Evolutionary conservation across 1,140 invertebrate species (phyloP).

Genomic region (Pentalonia nigronervosa): DNA sequence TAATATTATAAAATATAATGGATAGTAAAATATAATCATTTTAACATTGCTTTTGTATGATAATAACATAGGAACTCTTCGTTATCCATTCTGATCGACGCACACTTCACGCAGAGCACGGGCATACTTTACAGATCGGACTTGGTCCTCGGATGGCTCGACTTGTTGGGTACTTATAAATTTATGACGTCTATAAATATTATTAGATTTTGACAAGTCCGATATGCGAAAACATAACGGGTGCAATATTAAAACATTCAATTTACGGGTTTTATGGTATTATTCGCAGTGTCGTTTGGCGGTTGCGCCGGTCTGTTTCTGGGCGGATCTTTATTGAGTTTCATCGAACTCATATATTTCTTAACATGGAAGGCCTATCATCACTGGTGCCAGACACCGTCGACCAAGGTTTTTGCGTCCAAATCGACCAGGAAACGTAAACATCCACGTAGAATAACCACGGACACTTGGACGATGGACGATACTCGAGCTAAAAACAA

Average conservation of each 20-base stretch:
- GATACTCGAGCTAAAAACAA: neutral
- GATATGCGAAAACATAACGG: neutral
- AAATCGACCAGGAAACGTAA: neutral
- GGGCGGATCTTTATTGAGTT: constrained; percentile 76
- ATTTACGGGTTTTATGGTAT: too few species aligned
- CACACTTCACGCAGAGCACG: constrained; percentile 60
- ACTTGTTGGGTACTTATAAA: constrained; percentile 61
- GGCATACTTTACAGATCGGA: constrained; percentile 62
- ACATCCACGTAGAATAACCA: neutral
- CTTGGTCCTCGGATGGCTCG: constrained; percentile 61
- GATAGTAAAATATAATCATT: neutral
- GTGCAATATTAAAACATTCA: neutral
- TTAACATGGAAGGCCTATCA: constrained; percentile 61
- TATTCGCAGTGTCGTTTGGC: constrained; percentile 60
- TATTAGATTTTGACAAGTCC: too few species aligned
- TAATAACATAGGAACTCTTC: constrained; percentile 46
- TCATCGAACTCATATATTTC: constrained; percentile 71
- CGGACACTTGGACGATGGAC: neutral
- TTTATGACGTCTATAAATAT: neutral
- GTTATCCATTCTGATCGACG: constrained; percentile 59
- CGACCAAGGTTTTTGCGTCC: neutral
- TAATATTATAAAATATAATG: too few species aligned
- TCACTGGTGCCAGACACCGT: constrained; percentile 22
- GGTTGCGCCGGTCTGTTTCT: constrained; percentile 77
- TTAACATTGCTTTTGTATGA: neutral